phyloP scores from a whole-genome alignment of 1,140 invertebrate species.

The Anadara kagoshimensis region DNA sequence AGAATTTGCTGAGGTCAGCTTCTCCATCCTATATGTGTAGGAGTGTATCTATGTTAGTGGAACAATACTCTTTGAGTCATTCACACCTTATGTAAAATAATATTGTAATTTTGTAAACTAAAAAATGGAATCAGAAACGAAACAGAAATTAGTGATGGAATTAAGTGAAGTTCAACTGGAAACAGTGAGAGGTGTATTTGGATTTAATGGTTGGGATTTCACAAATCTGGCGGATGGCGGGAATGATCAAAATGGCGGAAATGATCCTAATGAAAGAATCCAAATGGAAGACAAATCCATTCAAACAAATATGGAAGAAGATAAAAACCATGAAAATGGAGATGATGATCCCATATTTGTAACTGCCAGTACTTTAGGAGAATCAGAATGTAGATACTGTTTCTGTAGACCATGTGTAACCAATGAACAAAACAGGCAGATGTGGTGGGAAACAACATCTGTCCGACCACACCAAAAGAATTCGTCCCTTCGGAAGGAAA shows the following conservation, averaged over 20 bases:
- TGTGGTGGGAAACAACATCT: constrained; percentile 1
- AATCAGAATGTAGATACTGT: constrained; percentile 12
- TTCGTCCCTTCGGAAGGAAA: constrained; percentile 3
- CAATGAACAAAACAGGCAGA: constrained; percentile 7
- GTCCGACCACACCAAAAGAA: neutral
- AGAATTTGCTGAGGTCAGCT: too few species aligned
- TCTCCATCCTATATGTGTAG: too few species aligned
- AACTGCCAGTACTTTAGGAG: too few species aligned
- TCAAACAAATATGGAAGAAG: neutral
- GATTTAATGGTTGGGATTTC: neutral
- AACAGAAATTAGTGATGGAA: too few species aligned
- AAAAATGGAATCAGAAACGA: too few species aligned
- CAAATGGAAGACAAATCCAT: neutral
- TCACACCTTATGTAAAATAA: too few species aligned
- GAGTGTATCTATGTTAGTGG: too few species aligned
- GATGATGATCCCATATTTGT: neutral
- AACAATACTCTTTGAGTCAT: too few species aligned
- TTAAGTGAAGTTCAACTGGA: too few species aligned
- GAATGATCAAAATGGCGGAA: neutral
- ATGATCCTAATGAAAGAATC: neutral
- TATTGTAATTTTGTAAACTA: too few species aligned
- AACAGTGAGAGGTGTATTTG: too few species aligned
- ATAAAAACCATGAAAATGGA: neutral
- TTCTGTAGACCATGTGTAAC: constrained; percentile 14
- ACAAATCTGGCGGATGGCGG: neutral